These are phyloP conservation scores for Apotomis capreana DNA, from an alignment of 2,888 invertebrate genomes.

Conservation along the genomic window DNA sequence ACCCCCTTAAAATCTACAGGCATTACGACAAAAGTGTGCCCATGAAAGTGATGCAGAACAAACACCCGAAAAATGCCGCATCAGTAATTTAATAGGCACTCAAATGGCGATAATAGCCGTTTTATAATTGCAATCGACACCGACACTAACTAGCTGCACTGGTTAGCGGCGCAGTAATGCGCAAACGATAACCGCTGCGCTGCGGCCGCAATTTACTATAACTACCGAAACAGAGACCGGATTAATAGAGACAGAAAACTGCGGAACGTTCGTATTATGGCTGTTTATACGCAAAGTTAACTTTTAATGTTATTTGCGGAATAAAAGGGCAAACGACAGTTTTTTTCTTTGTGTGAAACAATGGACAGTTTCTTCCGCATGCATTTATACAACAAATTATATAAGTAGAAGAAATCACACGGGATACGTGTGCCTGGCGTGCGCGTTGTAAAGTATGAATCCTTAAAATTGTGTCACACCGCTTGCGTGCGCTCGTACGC, in stretches of 20 bases:
- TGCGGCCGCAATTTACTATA: slow-evolving; percentile 49
- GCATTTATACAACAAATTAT: not conserved
- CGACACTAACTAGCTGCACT: slow-evolving; percentile 50
- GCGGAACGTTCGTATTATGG: not conserved
- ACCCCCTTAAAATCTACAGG: too few species aligned
- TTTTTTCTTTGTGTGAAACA: not conserved
- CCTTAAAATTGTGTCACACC: too few species aligned
- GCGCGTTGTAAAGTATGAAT: too few species aligned
- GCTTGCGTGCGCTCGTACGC: too few species aligned
- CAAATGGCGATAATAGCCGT: not conserved
- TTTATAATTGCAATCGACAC: slow-evolving; percentile 49
- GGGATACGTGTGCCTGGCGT: too few species aligned
- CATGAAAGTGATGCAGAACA: too few species aligned
- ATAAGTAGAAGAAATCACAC: too few species aligned
- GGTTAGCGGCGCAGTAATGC: slow-evolving; percentile 61
- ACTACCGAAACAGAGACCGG: slow-evolving; percentile 27
- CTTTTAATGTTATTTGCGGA: not conserved
- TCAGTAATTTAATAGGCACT: not conserved
- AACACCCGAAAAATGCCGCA: too few species aligned
- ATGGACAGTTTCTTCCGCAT: not conserved
- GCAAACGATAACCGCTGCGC: slow-evolving; percentile 66
- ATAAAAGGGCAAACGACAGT: not conserved
- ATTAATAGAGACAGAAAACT: slow-evolving; percentile 14
- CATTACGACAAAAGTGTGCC: too few species aligned
- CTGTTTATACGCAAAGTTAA: slow-evolving; percentile 9